Evolutionary conservation across 2,797 vertebrate species (phyloP).

Genomic region (Decapterus maruadsi): DNA sequence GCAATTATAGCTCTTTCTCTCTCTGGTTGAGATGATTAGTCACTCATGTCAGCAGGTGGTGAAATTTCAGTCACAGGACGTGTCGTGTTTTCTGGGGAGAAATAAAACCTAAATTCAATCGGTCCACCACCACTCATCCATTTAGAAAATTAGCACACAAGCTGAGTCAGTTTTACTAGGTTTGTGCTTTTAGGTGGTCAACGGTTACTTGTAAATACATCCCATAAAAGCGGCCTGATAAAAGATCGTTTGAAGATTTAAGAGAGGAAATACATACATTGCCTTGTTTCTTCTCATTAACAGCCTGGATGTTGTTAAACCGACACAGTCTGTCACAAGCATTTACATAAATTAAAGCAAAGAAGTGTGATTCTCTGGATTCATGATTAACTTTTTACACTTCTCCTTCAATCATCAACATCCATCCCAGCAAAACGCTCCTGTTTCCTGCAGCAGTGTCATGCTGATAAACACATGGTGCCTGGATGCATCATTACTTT

Average conservation of each 20-base stretch:
- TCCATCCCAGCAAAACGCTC: neutral
- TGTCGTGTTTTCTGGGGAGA: neutral
- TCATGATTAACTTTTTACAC: neutral
- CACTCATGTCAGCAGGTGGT: slow-evolving; percentile 4
- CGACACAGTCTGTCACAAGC: neutral
- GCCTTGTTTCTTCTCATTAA: neutral
- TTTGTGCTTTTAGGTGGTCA: neutral
- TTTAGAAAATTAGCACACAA: neutral
- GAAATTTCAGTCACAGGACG: slow-evolving; percentile 28
- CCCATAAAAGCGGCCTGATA: neutral
- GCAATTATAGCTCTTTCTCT: too few species aligned
- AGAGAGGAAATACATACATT: neutral
- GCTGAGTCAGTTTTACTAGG: neutral
- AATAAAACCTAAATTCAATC: neutral
- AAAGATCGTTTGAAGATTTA: neutral
- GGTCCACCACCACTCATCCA: too few species aligned
- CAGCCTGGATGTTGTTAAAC: slow-evolving; percentile 2
- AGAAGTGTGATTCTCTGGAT: neutral
- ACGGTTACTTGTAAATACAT: neutral
- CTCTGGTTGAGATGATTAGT: neutral
- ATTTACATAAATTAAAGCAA: neutral
- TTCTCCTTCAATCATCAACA: neutral
- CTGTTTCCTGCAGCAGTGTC: neutral
- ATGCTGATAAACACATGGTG: neutral
- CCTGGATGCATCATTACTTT: neutral